These are phyloP conservation scores for Drepanosiphum platanoidis DNA, from an alignment of 2,888 invertebrate genomes.

Conservation along the genomic window DNA sequence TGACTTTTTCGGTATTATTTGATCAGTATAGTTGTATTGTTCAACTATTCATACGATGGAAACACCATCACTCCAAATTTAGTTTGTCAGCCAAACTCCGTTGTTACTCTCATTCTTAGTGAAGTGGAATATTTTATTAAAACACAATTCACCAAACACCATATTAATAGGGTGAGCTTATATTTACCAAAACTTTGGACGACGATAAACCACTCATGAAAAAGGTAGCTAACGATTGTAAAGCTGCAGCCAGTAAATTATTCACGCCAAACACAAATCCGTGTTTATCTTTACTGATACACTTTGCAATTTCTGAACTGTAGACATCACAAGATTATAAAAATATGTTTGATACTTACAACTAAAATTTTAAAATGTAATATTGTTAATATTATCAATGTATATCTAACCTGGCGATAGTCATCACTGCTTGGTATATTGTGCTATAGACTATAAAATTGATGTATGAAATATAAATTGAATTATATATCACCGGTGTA, in stretches of 20 bases:
- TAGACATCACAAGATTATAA: constrained; percentile 53
- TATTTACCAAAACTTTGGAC: constrained; percentile 47
- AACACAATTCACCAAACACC: no score
- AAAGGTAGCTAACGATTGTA: constrained; percentile 81
- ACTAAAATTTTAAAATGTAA: not conserved
- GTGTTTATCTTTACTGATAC: constrained; percentile 83
- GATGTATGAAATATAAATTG: constrained; percentile 52
- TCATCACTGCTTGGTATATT: constrained; percentile 53
- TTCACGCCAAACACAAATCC: constrained; percentile 92
- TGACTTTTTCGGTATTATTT: no score
- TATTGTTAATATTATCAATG: not conserved
- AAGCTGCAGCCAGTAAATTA: constrained; percentile 79
- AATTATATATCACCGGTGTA: constrained; percentile 12
- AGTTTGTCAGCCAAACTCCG: no score
- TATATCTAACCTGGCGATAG: constrained; percentile 52
- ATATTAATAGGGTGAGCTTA: not conserved
- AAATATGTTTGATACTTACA: not conserved
- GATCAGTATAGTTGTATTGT: no score
- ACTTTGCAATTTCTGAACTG: constrained; percentile 87
- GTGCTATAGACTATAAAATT: constrained; percentile 41
- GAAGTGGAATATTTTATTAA: no score
- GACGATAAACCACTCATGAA: constrained; percentile 34
- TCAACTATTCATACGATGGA: no score
- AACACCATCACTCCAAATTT: no score
- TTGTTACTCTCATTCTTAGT: no score